Percentiles rank a stretch among this genome's conserved stretches.
phyloP scores from a whole-genome alignment of 92 coral and sea anemone genomes.

The Ricordea florida region DNA sequence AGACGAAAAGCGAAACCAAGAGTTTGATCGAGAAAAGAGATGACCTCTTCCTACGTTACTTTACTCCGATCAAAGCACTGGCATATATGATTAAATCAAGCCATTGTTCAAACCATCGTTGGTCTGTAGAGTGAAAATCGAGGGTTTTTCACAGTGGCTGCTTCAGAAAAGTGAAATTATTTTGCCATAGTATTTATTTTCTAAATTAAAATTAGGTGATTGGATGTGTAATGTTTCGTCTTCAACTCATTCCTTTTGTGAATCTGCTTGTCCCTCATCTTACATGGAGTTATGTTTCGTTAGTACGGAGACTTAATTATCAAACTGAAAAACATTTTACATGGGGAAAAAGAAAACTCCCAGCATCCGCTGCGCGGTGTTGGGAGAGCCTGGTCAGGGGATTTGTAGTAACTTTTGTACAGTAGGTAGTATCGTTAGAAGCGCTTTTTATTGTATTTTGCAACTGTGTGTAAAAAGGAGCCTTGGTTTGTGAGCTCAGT shows the following conservation, averaged over 20 bases:
- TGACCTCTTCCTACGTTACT: no score
- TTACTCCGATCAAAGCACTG: no score
- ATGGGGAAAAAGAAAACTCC: no score
- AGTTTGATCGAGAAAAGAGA: slow-evolving; percentile 76
- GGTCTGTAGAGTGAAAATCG: no score
- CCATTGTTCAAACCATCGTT: no score
- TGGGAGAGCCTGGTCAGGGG: not conserved
- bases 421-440: not conserved
- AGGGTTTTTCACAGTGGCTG: not conserved
- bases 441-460: slow-evolving; percentile 28
- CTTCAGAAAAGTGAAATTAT: not conserved
- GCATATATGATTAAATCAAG: no score
- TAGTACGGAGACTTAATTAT: no score
- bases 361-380: slow-evolving; percentile 9
- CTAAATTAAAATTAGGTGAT: not conserved
- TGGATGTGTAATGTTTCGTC: no score
- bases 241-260: no score
- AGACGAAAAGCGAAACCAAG: slow-evolving; percentile 64
- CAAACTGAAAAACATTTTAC: no score
- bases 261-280: no score
- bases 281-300: no score
- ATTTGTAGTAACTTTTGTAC: slow-evolving; percentile 9
- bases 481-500: not conserved
- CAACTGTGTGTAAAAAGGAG: slow-evolving; percentile 7
- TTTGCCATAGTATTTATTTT: slow-evolving; percentile 21